These are phyloP conservation scores for Embiotoca jacksoni DNA, from an alignment of 2,113 vertebrate species.

Conservation along the genomic window DNA sequence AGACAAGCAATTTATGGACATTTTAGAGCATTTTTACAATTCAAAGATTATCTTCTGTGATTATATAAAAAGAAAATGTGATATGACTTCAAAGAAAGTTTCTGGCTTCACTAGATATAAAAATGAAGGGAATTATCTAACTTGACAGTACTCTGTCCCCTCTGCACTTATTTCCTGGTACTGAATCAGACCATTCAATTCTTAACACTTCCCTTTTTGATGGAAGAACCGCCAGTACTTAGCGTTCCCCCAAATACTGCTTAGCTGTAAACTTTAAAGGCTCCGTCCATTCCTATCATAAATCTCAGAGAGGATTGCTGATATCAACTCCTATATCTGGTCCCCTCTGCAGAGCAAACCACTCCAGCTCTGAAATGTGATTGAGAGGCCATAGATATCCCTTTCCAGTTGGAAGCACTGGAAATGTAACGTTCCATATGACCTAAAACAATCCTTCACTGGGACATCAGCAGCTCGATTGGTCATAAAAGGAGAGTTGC, in stretches of 20 bases:
- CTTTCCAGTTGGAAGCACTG: background rate
- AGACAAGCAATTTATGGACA: background rate
- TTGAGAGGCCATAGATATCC: background rate
- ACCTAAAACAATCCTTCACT: no score
- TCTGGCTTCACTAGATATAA: background rate
- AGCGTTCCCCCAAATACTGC: background rate
- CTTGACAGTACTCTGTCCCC: background rate
- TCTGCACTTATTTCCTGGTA: background rate
- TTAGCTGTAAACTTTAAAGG: constrained; percentile 1
- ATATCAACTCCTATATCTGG: constrained; percentile 24
- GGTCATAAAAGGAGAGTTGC: background rate
- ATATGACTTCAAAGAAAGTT: constrained; percentile 35
- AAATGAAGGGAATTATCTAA: constrained; percentile 27
- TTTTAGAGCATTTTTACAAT: background rate
- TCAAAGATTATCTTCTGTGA: background rate
- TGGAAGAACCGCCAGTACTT: background rate
- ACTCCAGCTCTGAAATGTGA: background rate
- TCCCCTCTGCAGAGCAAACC: background rate
- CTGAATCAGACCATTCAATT: constrained; percentile 13
- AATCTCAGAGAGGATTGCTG: background rate
- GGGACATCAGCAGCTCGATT: background rate
- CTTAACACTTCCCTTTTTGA: constrained; percentile 4
- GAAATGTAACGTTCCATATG: background rate
- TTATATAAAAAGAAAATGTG: constrained; percentile 24
- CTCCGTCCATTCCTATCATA: constrained; percentile 7